Evolutionary conservation across 2,888 invertebrate species (phyloP), one percentile per base, ranked within the genome.

Genomic region (Drosophila cyrtoloma): DNA sequence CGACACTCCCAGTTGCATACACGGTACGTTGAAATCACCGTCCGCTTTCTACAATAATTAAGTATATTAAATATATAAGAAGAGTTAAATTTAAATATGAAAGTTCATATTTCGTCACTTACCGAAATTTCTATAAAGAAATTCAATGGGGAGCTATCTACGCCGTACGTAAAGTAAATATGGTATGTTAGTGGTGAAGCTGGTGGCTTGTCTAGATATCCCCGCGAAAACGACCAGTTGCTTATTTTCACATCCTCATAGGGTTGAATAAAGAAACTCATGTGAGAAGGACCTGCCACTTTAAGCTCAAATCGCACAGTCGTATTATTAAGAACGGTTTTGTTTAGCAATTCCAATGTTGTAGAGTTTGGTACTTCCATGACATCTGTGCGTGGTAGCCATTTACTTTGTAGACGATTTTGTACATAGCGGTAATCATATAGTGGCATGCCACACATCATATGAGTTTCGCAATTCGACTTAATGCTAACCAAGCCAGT

Each of bases 1-100:
- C 2, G 92, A 91, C 19, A 94, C 82, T 4, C 94, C 94, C 33
- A 95, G 74, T 70, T 95, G 93, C 12, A 93, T 72, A 5, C 82
- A 47, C 0, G 91, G 86, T 3, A 73, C 82, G 9, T 86, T 75
- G 16, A 86, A 81, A 19, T 85, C 81, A n/a, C 73, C 81, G 7
- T 85, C 71, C 14, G 70, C 14, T 53, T 89, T 89, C 79, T 86
- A 26, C 1, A 73, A 22, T 32, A 3, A 2, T 16, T 5, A n/a
- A 19, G 12, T 2, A 19, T 16, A 2, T 19, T 7, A n/a, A n/a
- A n/a, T 2, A 26, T 47, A 4, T 16, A 26, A 26, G 26, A 7
- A n/a, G 0, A 14, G 6, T 6, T 16, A n/a, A 16, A 6, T 28
- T 2, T 19, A 26, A 10, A 37, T 7, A 10, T 19, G 1, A 16